These are phyloP conservation scores for Sebastes steindachneri DNA, from an alignment of 2,797 vertebrate species.

Conservation along the genomic window DNA sequence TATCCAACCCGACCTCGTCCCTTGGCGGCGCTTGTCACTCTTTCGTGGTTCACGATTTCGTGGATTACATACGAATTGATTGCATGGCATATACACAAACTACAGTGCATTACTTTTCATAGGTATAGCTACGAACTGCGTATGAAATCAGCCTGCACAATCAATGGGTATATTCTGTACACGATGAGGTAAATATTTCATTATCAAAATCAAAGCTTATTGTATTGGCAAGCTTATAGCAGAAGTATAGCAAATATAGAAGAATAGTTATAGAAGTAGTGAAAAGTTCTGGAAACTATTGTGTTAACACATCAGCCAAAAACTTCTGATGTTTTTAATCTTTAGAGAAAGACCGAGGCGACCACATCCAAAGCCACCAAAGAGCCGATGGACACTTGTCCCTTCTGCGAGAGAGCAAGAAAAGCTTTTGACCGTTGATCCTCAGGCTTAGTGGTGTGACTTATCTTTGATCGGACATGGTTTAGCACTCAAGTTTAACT, in stretches of 20 bases:
- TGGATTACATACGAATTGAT: too few species aligned
- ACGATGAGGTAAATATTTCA: background rate
- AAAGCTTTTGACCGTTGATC: slow-evolving; percentile 42
- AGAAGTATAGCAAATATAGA: background rate
- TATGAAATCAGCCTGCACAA: too few species aligned
- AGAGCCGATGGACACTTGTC: slow-evolving; percentile 45
- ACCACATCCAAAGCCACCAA: slow-evolving; percentile 5
- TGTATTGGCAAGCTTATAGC: background rate
- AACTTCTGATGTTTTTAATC: slow-evolving; percentile 21
- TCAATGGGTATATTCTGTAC: background rate
- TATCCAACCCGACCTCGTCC: too few species aligned
- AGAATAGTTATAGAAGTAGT: background rate
- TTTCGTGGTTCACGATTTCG: too few species aligned
- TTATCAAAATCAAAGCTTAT: background rate
- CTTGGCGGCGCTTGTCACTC: too few species aligned
- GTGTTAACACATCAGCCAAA: background rate
- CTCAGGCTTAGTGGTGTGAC: slow-evolving; percentile 18
- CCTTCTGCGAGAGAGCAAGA: slow-evolving; percentile 1
- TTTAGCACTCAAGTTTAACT: slow-evolving; percentile 57
- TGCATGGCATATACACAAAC: too few species aligned
- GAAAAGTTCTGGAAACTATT: slow-evolving; percentile 9
- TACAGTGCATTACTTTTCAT: too few species aligned
- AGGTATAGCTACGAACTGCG: too few species aligned
- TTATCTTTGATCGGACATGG: slow-evolving; percentile 52
- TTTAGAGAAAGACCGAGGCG: background rate